Evolutionary conservation across 2,888 invertebrate genomes (phyloP).

Genomic region (Erebia epiphron): DNA sequence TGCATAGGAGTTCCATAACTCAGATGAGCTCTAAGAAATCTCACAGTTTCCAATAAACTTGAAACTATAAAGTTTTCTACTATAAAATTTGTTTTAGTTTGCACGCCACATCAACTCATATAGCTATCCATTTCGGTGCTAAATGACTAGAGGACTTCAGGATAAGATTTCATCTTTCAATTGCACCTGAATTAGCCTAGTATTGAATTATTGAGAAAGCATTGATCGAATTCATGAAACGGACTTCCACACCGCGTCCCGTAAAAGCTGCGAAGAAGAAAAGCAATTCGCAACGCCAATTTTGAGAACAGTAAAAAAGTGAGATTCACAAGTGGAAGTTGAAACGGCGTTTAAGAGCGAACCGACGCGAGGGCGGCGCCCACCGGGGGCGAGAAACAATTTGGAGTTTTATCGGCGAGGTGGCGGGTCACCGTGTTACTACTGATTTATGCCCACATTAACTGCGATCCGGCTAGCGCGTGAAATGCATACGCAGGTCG

Average conservation of each 20-base stretch:
- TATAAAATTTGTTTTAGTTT: no score
- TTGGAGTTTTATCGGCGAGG: constrained; percentile 79
- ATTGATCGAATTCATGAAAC: neutral
- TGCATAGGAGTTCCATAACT: no score
- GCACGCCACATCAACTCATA: no score
- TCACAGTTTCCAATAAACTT: no score
- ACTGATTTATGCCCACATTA: constrained; percentile 79
- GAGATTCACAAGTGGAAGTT: constrained; percentile 82
- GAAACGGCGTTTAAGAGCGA: constrained; percentile 82
- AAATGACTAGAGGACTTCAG: no score
- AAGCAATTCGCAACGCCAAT: constrained; percentile 78
- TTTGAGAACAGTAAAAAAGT: constrained; percentile 80
- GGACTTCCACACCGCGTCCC: neutral
- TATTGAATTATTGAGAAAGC: no score
- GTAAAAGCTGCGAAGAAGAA: constrained; percentile 63
- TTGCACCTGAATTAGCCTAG: neutral
- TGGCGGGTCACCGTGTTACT: constrained; percentile 63
- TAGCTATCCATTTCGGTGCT: no score
- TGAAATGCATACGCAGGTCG: constrained; percentile 64
- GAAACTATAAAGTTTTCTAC: no score
- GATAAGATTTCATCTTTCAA: no score
- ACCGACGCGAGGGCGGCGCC: constrained; percentile 77
- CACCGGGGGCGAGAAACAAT: constrained; percentile 82
- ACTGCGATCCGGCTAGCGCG: constrained; percentile 66
- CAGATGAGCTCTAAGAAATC: no score